Percentiles rank a stretch among this genome's conserved stretches.
Evolutionary conservation across 2,888 invertebrate genomes (phyloP).

Genomic region (Watsonalla cultraria): DNA sequence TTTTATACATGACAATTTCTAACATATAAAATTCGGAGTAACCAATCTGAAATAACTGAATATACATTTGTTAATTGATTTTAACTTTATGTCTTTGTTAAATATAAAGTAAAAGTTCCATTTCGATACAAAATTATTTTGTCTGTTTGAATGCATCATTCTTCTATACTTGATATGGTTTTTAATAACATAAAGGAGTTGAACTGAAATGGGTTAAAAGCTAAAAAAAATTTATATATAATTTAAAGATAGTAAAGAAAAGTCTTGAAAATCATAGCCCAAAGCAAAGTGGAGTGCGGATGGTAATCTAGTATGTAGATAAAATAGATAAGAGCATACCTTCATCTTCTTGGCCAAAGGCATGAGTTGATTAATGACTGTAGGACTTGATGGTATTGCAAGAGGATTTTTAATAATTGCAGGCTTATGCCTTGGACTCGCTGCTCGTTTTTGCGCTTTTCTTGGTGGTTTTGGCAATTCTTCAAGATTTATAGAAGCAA

Average conservation of each 20-base stretch:
- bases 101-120: no score
- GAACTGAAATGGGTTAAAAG: not conserved
- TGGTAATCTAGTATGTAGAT: no score
- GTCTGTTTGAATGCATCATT: no score
- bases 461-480: conserved; percentile 44
- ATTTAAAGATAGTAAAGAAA: conserved; percentile 2
- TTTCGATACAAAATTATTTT: no score
- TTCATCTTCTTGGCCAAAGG: conserved; percentile 50
- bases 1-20: no score
- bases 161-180: no score
- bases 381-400: conserved; percentile 31
- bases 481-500: conserved; percentile 59
- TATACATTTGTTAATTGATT: no score
- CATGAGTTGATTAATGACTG: conserved; percentile 16
- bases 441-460: conserved; percentile 51
- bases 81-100: no score
- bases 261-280: no score
- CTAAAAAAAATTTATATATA: conserved; percentile 1
- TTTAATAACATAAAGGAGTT: not conserved
- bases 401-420: conserved; percentile 48
- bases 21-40: no score
- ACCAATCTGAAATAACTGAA: not conserved
- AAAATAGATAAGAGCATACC: conserved; percentile 32
- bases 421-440: conserved; percentile 51
- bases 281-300: no score